These are phyloP conservation scores for Sitta carolinensis DNA, from an alignment of 2,797 vertebrate genomes.

Conservation along the genomic window DNA sequence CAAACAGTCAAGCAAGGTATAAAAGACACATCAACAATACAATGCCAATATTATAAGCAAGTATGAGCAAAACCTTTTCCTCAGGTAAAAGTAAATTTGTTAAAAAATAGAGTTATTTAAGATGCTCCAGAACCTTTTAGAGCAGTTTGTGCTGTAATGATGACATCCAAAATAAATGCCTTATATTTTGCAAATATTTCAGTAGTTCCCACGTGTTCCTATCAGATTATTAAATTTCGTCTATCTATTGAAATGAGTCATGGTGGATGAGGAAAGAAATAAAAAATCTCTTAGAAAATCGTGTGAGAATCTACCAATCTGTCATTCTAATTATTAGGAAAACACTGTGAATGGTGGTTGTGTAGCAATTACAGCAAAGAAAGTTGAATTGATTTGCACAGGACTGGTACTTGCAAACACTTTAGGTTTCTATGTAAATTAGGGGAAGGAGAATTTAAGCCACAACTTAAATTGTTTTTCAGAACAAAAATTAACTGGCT, in stretches of 20 bases:
- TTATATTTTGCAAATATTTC: not conserved
- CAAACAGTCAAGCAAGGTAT: not conserved
- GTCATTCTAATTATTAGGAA: not conserved
- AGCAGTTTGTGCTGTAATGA: not conserved
- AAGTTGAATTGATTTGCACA: not conserved
- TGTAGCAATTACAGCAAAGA: not conserved
- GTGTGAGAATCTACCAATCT: not conserved
- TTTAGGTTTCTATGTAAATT: not conserved
- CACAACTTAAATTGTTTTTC: not conserved
- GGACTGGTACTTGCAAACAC: not conserved
- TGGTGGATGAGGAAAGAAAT: not conserved
- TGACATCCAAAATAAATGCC: not conserved
- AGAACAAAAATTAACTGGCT: not conserved
- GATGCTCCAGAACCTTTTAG: not conserved
- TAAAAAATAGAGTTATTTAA: not conserved
- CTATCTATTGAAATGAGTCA: not conserved
- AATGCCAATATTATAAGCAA: not conserved
- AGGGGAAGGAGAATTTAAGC: not conserved
- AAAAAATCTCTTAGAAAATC: not conserved
- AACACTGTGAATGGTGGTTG: not conserved
- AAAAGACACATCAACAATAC: not conserved
- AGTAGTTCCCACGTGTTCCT: accelerated
- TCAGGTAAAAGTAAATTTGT: not conserved
- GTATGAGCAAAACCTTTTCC: not conserved
- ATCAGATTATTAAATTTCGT: not conserved